Evolutionary conservation across 1,140 invertebrate genomes (phyloP).

Genomic region (Drosophila quadrilineata): DNA sequence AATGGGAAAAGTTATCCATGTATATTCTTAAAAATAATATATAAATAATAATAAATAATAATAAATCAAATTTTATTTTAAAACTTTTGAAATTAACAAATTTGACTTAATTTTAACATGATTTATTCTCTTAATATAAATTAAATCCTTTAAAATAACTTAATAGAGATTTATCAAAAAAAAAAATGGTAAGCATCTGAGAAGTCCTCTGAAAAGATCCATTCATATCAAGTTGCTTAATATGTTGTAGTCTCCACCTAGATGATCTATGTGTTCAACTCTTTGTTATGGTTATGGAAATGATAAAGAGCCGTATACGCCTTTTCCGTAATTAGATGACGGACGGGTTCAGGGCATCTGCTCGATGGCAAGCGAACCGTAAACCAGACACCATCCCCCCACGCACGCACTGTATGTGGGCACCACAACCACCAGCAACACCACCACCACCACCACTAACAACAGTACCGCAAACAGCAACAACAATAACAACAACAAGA

Average conservation of each 20-base stretch:
- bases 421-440: conserved; percentile 7
- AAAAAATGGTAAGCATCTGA: no score
- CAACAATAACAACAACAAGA: conserved; percentile 35
- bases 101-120: no score
- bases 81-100: no score
- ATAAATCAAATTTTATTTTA: no score
- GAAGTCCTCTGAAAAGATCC: no score
- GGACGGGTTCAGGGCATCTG: conserved; percentile 65
- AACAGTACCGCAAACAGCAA: conserved; percentile 6
- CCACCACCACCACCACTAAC: conserved; percentile 32
- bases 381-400: conserved; percentile 54
- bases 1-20: no score
- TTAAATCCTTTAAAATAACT: no score
- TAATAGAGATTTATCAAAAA: no score
- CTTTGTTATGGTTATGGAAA: not conserved
- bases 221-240: not conserved
- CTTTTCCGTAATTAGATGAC: conserved; percentile 75
- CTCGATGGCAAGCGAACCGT: conserved; percentile 58
- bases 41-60: no score
- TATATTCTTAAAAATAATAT: no score
- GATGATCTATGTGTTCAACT: not conserved
- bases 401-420: not conserved
- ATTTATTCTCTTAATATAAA: no score
- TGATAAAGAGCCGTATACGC: conserved; percentile 21
- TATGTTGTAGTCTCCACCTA: not conserved